phyloP scores from a whole-genome alignment of 2,797 vertebrate species.

The Spea hammondii region DNA sequence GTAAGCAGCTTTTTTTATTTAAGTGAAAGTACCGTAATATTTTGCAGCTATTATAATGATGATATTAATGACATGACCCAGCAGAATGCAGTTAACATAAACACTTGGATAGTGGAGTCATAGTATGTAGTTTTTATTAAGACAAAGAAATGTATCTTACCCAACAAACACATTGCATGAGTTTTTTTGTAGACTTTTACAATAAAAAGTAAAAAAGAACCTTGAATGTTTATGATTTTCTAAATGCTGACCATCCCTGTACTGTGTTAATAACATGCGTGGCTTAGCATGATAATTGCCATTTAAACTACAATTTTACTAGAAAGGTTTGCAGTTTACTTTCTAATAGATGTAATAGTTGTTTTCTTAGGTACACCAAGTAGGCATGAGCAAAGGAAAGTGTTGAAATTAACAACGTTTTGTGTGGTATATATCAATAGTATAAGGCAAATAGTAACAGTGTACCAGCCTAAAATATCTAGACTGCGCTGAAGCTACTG shows the following conservation, averaged over 20 bases:
- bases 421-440: too few species aligned
- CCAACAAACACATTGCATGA: constrained; percentile 27
- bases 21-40: constrained; percentile 16
- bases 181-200: constrained; percentile 36
- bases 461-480: too few species aligned
- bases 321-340: background rate
- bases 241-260: background rate
- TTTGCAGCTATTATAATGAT: constrained; percentile 26
- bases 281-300: background rate
- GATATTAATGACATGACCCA: constrained; percentile 30
- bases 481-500: too few species aligned
- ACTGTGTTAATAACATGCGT: constrained; percentile 7
- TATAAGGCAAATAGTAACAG: too few species aligned
- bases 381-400: too few species aligned
- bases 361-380: too few species aligned
- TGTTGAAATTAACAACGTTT: too few species aligned
- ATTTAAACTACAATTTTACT: background rate
- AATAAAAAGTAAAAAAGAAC: constrained; percentile 27
- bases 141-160: constrained; percentile 20
- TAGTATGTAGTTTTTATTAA: constrained; percentile 43
- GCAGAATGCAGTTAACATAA: constrained; percentile 38
- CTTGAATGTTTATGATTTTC: background rate
- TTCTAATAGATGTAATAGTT: background rate
- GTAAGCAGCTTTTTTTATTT: constrained; percentile 28
- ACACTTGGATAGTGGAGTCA: constrained; percentile 44